Conservation (phyloP, 2,888 invertebrate species). For the Blastobasis lacticolella region DNA sequence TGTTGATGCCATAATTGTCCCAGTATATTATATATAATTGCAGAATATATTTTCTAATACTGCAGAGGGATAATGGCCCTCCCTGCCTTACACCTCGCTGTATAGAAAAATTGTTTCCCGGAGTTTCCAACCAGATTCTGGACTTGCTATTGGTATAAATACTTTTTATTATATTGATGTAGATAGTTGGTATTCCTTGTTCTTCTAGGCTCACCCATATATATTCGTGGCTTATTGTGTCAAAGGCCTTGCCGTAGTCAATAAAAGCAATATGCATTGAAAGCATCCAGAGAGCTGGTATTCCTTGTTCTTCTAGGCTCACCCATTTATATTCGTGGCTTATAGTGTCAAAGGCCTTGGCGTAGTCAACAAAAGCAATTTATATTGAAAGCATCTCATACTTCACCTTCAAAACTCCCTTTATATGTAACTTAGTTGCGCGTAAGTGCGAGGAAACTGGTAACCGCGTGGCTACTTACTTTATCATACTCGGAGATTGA, state of each 20-base stretch:
- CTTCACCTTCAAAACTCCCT: too few relatives aligned
- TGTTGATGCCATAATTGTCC: background rate
- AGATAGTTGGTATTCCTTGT: background rate
- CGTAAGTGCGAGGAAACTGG: too few relatives aligned
- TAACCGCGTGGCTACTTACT: too few relatives aligned
- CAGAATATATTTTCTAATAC: background rate
- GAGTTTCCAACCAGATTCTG: background rate
- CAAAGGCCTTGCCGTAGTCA: background rate
- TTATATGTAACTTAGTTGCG: too few relatives aligned
- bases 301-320: background rate
- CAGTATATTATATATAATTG: background rate
- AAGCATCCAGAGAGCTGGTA: background rate
- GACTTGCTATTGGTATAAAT: background rate
- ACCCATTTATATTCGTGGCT: background rate
- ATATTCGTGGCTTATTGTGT: background rate
- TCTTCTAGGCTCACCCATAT: background rate
- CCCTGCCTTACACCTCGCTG: background rate
- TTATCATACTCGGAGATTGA: too few relatives aligned
- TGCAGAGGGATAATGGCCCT: background rate
- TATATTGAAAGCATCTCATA: background rate
- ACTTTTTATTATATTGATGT: background rate
- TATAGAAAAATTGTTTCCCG: background rate
- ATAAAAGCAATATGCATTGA: background rate
- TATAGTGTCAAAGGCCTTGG: background rate
- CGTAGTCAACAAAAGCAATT: background rate